Conservation (phyloP, 2,797 vertebrate species). For the Malurus leucopterus region DNA sequence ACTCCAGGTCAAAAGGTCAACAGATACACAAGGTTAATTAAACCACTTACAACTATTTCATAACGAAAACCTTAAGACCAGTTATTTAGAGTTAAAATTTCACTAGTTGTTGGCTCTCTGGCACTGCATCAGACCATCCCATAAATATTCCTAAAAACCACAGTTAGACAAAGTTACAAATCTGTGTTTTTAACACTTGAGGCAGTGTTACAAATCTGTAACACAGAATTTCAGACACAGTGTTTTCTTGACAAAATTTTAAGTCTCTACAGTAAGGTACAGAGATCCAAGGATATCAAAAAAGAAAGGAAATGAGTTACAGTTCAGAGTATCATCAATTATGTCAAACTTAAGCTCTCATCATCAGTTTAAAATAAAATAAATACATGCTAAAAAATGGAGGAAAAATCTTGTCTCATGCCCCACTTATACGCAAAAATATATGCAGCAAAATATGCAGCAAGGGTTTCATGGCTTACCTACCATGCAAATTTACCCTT, state of each 20-base stretch:
- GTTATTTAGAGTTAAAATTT: background rate
- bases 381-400: fast-evolving
- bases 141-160: background rate
- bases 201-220: too few species aligned
- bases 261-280: background rate
- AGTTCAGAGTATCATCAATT: background rate
- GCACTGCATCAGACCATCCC: background rate
- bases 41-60: background rate
- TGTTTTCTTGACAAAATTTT: background rate
- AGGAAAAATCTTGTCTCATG: background rate
- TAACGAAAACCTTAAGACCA: background rate
- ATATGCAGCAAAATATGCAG: background rate
- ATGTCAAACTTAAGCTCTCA: background rate
- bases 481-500: background rate
- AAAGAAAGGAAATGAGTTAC: background rate
- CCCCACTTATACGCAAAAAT: background rate
- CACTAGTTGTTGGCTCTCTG: background rate
- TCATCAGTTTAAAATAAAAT: background rate
- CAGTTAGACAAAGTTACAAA: background rate
- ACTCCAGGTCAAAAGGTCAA: background rate
- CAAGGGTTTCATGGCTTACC: background rate
- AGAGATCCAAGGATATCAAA: background rate
- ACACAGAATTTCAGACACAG: background rate
- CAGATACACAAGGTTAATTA: background rate
- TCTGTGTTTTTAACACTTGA: background rate